Evolutionary conservation across 2,888 invertebrate genomes (phyloP).

Genomic region (Tetanocera ferruginea): DNA sequence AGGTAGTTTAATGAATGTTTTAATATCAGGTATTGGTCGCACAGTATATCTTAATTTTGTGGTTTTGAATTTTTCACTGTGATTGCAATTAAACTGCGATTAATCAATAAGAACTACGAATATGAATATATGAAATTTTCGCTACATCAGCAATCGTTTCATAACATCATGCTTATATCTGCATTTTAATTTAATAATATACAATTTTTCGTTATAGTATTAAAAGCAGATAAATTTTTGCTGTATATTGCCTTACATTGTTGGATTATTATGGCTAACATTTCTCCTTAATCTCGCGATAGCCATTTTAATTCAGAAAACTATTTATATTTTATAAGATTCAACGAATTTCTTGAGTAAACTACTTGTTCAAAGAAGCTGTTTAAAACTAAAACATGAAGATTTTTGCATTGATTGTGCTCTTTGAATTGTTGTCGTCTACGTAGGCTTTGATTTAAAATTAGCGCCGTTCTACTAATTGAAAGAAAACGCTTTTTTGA

Average conservation of each 20-base stretch:
- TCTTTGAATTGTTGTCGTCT: conserved; percentile 39
- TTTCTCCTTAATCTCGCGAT: conserved; percentile 61
- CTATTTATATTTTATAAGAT: conserved; percentile 32
- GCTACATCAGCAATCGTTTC: background rate
- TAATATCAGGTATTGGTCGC: no score
- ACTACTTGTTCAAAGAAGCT: background rate
- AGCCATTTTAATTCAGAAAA: conserved; percentile 53
- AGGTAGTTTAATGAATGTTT: no score
- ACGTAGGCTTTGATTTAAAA: conserved; percentile 51
- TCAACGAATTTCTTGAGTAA: background rate
- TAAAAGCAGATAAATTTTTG: background rate
- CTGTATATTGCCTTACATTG: conserved; percentile 56
- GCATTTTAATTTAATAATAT: no score
- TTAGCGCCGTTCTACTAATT: conserved; percentile 51
- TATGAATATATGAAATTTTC: background rate
- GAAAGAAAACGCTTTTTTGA: conserved; percentile 13
- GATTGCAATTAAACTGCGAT: no score
- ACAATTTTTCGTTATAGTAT: background rate
- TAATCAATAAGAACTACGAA: no score
- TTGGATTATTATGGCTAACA: conserved; percentile 57
- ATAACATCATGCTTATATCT: no score
- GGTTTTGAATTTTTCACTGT: background rate
- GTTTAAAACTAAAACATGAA: background rate
- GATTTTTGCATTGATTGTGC: background rate
- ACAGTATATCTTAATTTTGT: no score